Base-by-base conservation (phyloP, 1,140 invertebrate genomes). In the Maconellicoccus hirsutus region DNA sequence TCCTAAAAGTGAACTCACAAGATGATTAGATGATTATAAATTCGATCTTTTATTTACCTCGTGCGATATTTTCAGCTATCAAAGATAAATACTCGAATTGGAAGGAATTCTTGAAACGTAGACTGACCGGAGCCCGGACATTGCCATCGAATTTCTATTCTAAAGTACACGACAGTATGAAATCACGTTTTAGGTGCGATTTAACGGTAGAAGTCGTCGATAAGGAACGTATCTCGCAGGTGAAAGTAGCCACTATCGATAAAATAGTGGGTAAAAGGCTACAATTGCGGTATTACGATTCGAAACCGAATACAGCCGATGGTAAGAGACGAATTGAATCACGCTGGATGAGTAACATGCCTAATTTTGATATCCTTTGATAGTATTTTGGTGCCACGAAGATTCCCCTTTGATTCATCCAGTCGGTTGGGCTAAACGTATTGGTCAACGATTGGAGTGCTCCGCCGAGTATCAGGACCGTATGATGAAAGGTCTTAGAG, bases 31-130 rank as follows among this genome's bases (percentile, higher is more conserved):
- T n/a, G n/a, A n/a, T n/a, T n/a, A n/a, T n/a, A n/a, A n/a, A n/a
- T n/a, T n/a, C n/a, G n/a, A n/a, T n/a, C n/a, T n/a, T n/a, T n/a
- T n/a, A n/a, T n/a, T n/a, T n/a, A n/a, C n/a, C n/a, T n/a, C n/a
- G n/a, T n/a, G n/a, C n/a, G n/a, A n/a, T n/a, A n/a, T 52, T 52
- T 78, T 66, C 75, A 84, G 83, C 86, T 69, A 91, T 93, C 75
- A 90, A 94, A 79, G 86, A 92, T 77, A 96, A 96, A 81, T 93
- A 94, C 80, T 86, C 86, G 75, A 94, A 98, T 81, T 98, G 95
- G 95, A 95, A 96, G 79, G 92, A 92, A 76, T 97, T 96, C 79
- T 80, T 98, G 27, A 89, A 95, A 70, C 90, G 91, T 76, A 84
- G 92, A 74, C 81, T 98, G 69, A 96, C 94, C 0, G 92, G 94